Conservation (phyloP, 2,797 vertebrate genomes). For the Falco concolor region DNA sequence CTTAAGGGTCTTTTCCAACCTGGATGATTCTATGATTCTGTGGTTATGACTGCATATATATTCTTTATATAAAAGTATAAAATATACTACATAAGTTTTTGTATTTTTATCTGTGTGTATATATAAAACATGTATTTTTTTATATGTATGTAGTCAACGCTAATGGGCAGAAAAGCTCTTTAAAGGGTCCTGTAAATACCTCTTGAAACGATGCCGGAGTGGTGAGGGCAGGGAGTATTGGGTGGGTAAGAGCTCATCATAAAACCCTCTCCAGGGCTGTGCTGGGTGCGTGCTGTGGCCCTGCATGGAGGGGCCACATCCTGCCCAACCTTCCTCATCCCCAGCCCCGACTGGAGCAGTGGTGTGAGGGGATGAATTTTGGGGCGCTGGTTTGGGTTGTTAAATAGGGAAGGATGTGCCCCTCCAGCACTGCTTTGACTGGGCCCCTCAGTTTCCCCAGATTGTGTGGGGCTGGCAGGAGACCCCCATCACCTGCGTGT, state of each 20-base stretch:
- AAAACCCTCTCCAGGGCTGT: neutral
- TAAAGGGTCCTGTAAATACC: neutral
- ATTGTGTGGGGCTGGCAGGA: neutral
- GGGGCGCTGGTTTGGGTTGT: neutral
- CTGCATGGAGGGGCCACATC: accelerated
- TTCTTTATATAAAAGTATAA: neutral
- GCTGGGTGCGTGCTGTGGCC: accelerated
- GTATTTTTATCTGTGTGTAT: too few species aligned
- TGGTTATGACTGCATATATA: too few species aligned
- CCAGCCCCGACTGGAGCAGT: accelerated
- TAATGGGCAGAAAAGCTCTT: neutral
- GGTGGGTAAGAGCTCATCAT: neutral
- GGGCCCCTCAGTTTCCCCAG: neutral
- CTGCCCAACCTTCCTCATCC: neutral
- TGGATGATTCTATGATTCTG: too few species aligned
- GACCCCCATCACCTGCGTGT: neutral
- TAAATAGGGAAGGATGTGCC: neutral
- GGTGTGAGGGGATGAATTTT: accelerated
- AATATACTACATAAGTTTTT: too few species aligned
- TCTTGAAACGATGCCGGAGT: neutral
- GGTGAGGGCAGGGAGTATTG: neutral
- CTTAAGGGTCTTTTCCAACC: too few species aligned
- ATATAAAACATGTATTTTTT: neutral
- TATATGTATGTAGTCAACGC: neutral
- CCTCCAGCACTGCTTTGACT: neutral